These are phyloP conservation scores for Sebastes miniatus DNA, from an alignment of 2,797 vertebrate species.

Conservation along the genomic window DNA sequence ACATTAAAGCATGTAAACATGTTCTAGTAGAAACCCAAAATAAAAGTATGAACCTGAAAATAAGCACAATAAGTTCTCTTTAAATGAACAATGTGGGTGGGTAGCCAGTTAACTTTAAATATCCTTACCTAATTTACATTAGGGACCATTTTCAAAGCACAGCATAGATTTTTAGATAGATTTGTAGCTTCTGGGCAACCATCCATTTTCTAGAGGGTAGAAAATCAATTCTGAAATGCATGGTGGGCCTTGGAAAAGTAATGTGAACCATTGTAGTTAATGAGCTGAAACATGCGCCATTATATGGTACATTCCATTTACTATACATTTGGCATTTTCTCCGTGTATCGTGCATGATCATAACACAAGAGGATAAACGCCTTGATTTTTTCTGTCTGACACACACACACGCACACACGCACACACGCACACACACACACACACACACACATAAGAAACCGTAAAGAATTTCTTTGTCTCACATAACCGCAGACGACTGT, in stretches of 20 bases:
- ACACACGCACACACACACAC: not conserved
- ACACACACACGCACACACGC: not conserved
- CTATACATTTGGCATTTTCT: not conserved
- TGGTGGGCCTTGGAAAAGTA: not conserved
- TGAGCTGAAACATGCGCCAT: not conserved
- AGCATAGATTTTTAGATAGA: not conserved
- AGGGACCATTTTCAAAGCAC: not conserved
- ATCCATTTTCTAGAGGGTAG: not conserved
- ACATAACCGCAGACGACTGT: constrained; percentile 41
- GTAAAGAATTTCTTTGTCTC: constrained; percentile 24
- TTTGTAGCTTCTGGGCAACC: not conserved
- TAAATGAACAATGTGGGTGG: not conserved
- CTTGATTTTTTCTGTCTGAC: not conserved
- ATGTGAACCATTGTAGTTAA: not conserved
- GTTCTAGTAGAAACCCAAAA: too few relatives aligned
- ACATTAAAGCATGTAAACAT: too few relatives aligned
- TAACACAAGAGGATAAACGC: not conserved
- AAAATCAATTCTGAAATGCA: constrained; percentile 9
- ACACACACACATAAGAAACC: not conserved
- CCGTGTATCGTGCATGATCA: not conserved
- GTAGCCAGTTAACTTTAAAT: not conserved
- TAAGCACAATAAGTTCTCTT: too few relatives aligned
- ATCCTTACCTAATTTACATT: not conserved
- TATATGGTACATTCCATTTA: not conserved
- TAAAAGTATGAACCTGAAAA: too few relatives aligned